Percentiles rank a stretch among this genome's conserved stretches.
phyloP scores from a whole-genome alignment of 2,113 vertebrate genomes.

The Turdus rufiventris region DNA sequence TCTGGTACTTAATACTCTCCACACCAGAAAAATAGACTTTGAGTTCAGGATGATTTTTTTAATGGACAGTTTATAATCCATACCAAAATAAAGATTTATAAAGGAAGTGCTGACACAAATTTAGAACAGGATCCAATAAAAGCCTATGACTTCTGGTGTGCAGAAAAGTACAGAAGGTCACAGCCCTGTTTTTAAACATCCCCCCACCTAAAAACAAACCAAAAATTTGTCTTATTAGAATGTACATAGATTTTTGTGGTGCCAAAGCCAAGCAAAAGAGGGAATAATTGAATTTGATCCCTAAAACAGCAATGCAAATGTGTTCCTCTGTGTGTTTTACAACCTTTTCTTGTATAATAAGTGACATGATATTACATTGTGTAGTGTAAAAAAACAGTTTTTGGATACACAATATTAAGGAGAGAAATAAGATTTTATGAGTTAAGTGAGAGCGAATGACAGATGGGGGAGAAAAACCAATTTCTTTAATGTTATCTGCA shows the following conservation, averaged over 20 bases:
- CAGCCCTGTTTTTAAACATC: background rate
- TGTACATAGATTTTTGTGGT: background rate
- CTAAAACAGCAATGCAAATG: background rate
- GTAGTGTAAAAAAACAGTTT: background rate
- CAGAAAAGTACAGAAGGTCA: background rate
- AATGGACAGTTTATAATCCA: constrained; percentile 10
- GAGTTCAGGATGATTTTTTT: background rate
- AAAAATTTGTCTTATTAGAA: background rate
- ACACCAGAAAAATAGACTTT: background rate
- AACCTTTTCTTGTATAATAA: background rate
- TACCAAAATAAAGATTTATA: constrained; percentile 36
- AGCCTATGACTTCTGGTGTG: background rate
- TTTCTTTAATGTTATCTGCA: background rate
- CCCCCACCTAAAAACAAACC: background rate
- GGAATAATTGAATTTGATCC: background rate
- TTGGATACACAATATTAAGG: background rate
- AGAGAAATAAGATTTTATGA: background rate
- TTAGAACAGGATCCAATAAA: constrained; percentile 16
- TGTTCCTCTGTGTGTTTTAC: background rate
- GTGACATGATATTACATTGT: background rate
- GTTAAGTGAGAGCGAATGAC: constrained; percentile 11
- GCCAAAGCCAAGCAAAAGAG: background rate
- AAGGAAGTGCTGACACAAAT: constrained; percentile 33
- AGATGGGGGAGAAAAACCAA: background rate
- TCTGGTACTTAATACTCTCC: background rate